Conservation (phyloP, 2,888 invertebrate genomes). For the Ptychoptera contaminata region DNA sequence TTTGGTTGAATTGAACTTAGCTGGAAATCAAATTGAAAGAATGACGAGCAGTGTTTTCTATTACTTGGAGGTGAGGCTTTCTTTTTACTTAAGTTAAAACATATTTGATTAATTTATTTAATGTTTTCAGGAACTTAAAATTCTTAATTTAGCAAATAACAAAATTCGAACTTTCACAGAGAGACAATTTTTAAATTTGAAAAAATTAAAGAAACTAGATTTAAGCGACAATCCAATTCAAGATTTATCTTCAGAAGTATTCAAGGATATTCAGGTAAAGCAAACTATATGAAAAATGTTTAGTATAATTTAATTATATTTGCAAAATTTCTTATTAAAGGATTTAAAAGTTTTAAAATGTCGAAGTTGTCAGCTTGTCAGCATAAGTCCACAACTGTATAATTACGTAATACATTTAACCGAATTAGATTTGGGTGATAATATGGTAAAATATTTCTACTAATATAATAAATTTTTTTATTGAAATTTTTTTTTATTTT, state of each 20-base stretch:
- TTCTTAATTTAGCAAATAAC: conserved; percentile 48
- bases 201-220: conserved; percentile 53
- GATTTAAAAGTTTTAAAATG: conserved; percentile 55
- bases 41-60: conserved; percentile 63
- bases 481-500: not conserved
- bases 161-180: conserved; percentile 51
- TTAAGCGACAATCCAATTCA: conserved; percentile 58
- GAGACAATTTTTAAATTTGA: conserved; percentile 56
- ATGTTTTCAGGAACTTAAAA: conserved; percentile 35
- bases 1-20: conserved; percentile 52
- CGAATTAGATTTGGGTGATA: conserved; percentile 61
- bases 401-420: conserved; percentile 55
- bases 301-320: not conserved
- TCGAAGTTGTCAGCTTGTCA: conserved; percentile 50
- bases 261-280: conserved; percentile 50
- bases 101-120: not conserved
- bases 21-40: conserved; percentile 55
- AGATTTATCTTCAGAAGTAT: conserved; percentile 62
- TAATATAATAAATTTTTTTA: not conserved
- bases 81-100: not conserved
- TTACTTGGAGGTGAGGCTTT: conserved; percentile 36
- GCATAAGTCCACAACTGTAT: conserved; percentile 65
- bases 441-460: conserved; percentile 41
- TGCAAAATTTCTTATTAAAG: conserved; percentile 31
- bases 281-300: not conserved